Conservation (phyloP, 2,888 invertebrate species). For the Adineta ricciae region DNA sequence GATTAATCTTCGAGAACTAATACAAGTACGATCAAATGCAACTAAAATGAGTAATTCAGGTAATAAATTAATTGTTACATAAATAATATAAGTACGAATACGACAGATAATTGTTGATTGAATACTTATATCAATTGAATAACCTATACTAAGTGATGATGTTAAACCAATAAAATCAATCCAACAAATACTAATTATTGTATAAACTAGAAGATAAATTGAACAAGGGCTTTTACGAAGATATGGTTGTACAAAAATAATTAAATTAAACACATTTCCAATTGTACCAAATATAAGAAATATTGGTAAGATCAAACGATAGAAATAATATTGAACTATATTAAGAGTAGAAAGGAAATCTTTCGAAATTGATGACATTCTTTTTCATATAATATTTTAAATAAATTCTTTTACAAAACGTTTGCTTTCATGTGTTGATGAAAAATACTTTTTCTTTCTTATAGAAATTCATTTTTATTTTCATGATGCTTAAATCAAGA, state of each 20-base stretch:
- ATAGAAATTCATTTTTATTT: too few species aligned
- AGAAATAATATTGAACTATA: not conserved
- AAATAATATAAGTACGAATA: not conserved
- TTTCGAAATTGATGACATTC: not conserved
- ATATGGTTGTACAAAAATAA: not conserved
- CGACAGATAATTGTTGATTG: not conserved
- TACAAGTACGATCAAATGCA: not conserved
- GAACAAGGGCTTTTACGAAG: slow-evolving; percentile 8
- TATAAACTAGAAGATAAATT: not conserved
- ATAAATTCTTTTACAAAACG: too few species aligned
- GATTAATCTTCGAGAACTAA: not conserved
- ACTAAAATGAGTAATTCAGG: not conserved
- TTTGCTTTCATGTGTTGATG: too few species aligned
- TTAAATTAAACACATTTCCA: not conserved
- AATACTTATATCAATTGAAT: not conserved
- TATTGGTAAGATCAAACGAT: not conserved
- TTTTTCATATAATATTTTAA: not conserved
- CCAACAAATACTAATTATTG: not conserved
- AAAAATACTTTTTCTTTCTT: too few species aligned
- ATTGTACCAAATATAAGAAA: not conserved
- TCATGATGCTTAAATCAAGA: too few species aligned
- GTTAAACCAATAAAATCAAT: not conserved
- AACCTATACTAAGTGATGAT: not conserved
- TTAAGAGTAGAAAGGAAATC: not conserved
- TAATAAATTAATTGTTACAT: not conserved